These are phyloP conservation scores for Tapirus terrestris DNA, from an alignment of 2,113 vertebrate species.

Conservation along the genomic window DNA sequence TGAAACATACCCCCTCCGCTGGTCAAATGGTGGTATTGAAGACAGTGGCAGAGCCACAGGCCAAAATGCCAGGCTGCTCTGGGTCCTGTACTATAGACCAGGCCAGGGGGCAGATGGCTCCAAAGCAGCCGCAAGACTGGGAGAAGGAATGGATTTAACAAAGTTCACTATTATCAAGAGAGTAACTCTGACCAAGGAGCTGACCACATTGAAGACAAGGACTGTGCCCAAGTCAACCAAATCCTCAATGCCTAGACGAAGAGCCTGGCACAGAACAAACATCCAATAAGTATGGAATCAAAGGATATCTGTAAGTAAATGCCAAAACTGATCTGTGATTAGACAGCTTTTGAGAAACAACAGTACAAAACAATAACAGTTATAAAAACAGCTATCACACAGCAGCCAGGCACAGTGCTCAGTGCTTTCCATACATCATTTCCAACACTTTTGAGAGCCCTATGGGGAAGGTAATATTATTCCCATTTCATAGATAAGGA, in stretches of 20 bases:
- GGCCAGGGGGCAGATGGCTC: neutral
- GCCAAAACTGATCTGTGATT: neutral
- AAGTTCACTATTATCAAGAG: neutral
- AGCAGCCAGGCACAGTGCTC: neutral
- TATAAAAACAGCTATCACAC: neutral
- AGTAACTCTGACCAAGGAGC: neutral
- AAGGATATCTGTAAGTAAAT: neutral
- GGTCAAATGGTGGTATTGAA: neutral
- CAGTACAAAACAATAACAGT: neutral
- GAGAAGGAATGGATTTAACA: neutral
- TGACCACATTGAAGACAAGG: neutral
- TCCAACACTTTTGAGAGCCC: neutral
- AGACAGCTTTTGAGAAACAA: neutral
- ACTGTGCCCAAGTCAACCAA: neutral
- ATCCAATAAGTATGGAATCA: neutral
- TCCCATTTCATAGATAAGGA: neutral
- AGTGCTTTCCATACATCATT: neutral
- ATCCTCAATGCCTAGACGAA: neutral
- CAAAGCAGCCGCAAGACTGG: neutral
- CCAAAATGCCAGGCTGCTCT: neutral
- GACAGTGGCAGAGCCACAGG: neutral
- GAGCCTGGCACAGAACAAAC: neutral
- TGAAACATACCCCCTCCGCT: neutral
- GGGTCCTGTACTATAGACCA: neutral
- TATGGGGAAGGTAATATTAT: neutral